Evolutionary conservation across 2,113 vertebrate genomes (phyloP), one percentile per base, ranked within the genome.

Genomic region (Prietella phreatophila): DNA sequence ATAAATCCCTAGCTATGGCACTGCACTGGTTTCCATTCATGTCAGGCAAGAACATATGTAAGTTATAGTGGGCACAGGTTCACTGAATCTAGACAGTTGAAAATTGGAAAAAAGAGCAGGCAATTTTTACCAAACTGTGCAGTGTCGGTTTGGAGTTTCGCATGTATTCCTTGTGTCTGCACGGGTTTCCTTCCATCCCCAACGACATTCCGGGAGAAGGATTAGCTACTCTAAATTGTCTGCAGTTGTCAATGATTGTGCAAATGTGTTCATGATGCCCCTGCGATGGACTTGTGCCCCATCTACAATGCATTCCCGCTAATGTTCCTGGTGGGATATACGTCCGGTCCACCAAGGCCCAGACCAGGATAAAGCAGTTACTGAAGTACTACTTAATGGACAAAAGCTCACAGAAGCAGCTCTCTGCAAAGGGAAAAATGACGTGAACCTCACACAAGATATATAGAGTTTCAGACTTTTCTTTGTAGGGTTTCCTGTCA

Each of bases 361-460:
- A 25, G 60, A 25, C 22, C 60, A 61, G 6, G 20, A 61, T 25
- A 25, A 61, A 61, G 60, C 22, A 25, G n/a, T 69, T 69, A 14
- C 15, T 33, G 11, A 42, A 67, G 88, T 80, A 60, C 88, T 80
- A 25, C 82, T 75, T 67, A 89, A 58, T 67, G 85, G 69, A 61
- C 33, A 78, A 27, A 83, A 5, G 56, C 63, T 84, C 30, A 67
- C 53, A 61, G 15, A 63, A 42, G 17, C 30, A 9, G 10, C 20
- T 50, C 30, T 1, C 14, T 30, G 65, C 11, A 33, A 69, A 69
- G n/a, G 30, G 4, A 17, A 36, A 33, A 33, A 30, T 61, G 13
- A 69, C 9, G 13, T 11, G 27, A 65, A 65, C 10, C 2, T 65
- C 63, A 65, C 4, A n/a, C 63, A n/a, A 65, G 27, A 65, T 65